A percentile compares a stretch with the other conserved stretches of the same genome.
Evolutionary conservation across 1,140 invertebrate genomes (phyloP).

Genomic region (Sycophaga agraensis): DNA sequence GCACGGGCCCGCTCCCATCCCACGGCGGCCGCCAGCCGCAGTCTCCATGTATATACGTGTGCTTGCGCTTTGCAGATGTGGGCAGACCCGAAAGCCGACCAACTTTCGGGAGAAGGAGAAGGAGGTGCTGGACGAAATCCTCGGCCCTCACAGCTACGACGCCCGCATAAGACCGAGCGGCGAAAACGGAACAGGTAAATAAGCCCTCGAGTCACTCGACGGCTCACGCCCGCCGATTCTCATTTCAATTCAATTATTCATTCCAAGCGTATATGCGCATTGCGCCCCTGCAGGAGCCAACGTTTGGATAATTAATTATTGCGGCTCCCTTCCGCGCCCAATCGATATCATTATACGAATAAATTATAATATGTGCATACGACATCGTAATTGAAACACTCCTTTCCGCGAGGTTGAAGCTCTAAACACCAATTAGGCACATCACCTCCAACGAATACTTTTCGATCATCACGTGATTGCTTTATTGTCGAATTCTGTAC

Average conservation of each 20-base stretch:
- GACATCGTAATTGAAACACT: too few relatives aligned
- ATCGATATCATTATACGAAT: too few relatives aligned
- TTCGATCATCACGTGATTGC: too few relatives aligned
- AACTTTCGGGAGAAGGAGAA: conserved; percentile 94
- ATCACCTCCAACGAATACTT: too few relatives aligned
- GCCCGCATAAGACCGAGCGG: conserved; percentile 89
- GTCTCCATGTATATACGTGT: background rate
- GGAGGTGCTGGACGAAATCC: conserved; percentile 88
- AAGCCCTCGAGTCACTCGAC: background rate
- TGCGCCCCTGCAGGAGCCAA: too few relatives aligned
- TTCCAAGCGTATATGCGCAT: background rate
- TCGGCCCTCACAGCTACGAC: conserved; percentile 87
- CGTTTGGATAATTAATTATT: too few relatives aligned
- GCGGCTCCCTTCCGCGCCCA: too few relatives aligned
- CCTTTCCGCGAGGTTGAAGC: too few relatives aligned
- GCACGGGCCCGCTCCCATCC: background rate
- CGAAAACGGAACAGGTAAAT: conserved; percentile 88
- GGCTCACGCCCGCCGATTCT: background rate
- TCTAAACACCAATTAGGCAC: too few relatives aligned
- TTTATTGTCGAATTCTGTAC: too few relatives aligned
- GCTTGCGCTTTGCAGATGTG: conserved; percentile 46
- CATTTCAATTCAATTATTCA: background rate
- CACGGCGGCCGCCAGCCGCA: too few relatives aligned
- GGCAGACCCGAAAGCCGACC: conserved; percentile 61
- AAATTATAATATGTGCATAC: too few relatives aligned